Conservation (phyloP, 2,797 vertebrate species). For the Loriculus beryllinus region DNA sequence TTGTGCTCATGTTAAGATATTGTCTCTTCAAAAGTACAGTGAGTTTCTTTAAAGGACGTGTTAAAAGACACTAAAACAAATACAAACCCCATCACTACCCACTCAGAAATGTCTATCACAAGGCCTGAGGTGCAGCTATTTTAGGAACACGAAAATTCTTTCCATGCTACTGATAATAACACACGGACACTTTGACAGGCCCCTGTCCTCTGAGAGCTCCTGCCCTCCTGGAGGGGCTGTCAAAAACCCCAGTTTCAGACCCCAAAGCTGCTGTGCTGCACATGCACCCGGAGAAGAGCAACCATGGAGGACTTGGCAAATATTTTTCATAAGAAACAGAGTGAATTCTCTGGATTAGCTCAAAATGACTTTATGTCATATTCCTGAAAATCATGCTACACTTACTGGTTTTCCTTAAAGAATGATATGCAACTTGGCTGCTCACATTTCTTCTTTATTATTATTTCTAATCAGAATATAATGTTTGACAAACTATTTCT, state of each 20-base stretch:
- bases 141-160: neutral
- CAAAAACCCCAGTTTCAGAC: neutral
- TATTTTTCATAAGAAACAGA: neutral
- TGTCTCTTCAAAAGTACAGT: neutral
- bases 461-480: neutral
- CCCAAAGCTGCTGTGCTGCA: neutral
- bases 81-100: neutral
- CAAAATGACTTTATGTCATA: neutral
- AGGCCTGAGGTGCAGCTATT: neutral
- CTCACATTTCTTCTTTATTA: neutral
- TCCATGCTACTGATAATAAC: neutral
- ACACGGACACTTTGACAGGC: neutral
- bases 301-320: neutral
- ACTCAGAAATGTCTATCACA: neutral
- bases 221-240: neutral
- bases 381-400: neutral
- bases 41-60: neutral
- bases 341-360: neutral
- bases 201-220: neutral
- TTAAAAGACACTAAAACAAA: neutral
- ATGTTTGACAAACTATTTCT: neutral
- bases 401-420: neutral
- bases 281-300: neutral
- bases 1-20: neutral
- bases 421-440: neutral